These are phyloP conservation scores for Colletes collaris DNA, from an alignment of 2,888 invertebrate genomes.

Conservation along the genomic window DNA sequence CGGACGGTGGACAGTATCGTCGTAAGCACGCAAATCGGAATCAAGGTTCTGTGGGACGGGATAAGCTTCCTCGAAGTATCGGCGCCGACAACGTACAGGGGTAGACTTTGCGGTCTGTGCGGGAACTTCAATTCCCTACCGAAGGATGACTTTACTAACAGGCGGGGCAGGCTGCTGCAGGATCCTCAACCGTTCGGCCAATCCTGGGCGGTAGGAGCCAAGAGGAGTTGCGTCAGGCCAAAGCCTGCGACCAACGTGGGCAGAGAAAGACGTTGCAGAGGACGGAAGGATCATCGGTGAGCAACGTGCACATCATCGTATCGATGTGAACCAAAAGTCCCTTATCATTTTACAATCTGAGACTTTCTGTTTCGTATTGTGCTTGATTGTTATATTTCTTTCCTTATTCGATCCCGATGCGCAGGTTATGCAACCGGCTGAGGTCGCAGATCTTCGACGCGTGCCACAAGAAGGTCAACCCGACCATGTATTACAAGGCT, in stretches of 20 bases:
- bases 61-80: constrained; percentile 94
- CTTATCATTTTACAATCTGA: too few relatives aligned
- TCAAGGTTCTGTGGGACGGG: constrained; percentile 96
- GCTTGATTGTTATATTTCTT: too few relatives aligned
- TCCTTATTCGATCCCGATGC: background rate
- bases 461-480: constrained; percentile 92
- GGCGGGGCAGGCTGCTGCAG: constrained; percentile 87
- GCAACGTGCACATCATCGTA: background rate
- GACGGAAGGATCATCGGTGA: constrained; percentile 80
- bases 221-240: constrained; percentile 86
- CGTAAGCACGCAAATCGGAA: constrained; percentile 89
- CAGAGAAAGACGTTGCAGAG: constrained; percentile 81
- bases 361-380: too few relatives aligned
- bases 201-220: constrained; percentile 95
- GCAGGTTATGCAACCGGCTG: constrained; percentile 84
- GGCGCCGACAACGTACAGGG: constrained; percentile 90
- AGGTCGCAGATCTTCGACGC: constrained; percentile 87
- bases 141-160: constrained; percentile 92
- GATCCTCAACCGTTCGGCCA: constrained; percentile 90
- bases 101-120: constrained; percentile 94
- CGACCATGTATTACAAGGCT: constrained; percentile 92
- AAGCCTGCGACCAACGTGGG: constrained; percentile 82
- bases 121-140: constrained; percentile 96
- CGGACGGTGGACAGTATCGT: constrained; percentile 88
- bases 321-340: background rate